Evolutionary conservation across 1,140 invertebrate genomes (phyloP).

Genomic region (Hypothenemus hampei): DNA sequence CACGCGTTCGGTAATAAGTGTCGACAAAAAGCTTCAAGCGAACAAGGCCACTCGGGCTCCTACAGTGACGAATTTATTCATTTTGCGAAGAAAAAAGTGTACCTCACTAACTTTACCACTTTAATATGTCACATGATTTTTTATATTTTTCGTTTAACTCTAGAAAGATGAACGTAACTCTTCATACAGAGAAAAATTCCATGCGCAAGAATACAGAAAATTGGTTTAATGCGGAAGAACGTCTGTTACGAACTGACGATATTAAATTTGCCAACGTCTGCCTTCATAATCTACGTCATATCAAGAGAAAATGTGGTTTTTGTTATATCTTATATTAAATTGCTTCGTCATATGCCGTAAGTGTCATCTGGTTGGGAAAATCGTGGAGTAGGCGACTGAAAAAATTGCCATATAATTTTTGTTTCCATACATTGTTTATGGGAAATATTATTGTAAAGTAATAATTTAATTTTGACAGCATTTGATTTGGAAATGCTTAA

Average conservation of each 20-base stretch:
- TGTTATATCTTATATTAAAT: conserved; percentile 32
- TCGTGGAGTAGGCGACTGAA: too few species aligned
- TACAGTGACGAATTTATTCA: too few species aligned
- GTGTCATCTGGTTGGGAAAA: conserved; percentile 18
- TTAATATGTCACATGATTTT: too few species aligned
- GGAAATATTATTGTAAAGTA: background rate
- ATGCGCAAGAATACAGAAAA: too few species aligned
- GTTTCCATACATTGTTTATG: background rate
- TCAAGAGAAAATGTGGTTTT: conserved; percentile 37
- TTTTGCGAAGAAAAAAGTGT: too few species aligned
- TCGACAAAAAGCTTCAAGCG: conserved; percentile 34
- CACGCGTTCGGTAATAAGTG: conserved; percentile 39
- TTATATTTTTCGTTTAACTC: too few species aligned
- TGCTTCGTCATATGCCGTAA: conserved; percentile 4
- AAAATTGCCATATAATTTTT: conserved; percentile 7
- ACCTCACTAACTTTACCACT: too few species aligned
- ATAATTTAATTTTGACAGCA: background rate
- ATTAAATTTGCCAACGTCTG: conserved; percentile 46
- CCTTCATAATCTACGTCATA: conserved; percentile 42
- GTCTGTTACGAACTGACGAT: conserved; percentile 42
- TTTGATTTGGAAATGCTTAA: background rate
- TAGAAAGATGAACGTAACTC: too few species aligned
- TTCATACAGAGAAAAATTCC: too few species aligned
- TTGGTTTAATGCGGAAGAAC: conserved; percentile 38
- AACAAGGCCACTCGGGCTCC: too few species aligned